Percentiles rank a stretch among this genome's conserved stretches.
Evolutionary conservation across 2,888 invertebrate genomes (phyloP).

Genomic region (Eilema caniola): DNA sequence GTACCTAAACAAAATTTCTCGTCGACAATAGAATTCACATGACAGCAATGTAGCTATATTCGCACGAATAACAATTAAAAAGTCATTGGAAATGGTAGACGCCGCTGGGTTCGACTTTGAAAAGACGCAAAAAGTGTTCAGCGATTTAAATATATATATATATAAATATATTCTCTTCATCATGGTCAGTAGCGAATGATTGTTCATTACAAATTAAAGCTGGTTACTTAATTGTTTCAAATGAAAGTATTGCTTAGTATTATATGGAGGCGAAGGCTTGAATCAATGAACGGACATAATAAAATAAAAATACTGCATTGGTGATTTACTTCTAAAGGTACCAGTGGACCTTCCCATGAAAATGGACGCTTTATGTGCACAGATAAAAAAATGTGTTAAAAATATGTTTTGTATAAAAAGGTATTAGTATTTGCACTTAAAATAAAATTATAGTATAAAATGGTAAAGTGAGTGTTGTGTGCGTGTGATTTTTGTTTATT

Average conservation of each 20-base stretch:
- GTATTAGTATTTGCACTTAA: constrained; percentile 17
- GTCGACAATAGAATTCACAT: no score
- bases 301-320: not conserved
- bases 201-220: not conserved
- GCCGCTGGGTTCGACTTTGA: no score
- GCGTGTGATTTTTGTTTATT: constrained; percentile 53
- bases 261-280: constrained; percentile 31
- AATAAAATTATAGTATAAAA: constrained; percentile 20
- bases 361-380: constrained; percentile 2
- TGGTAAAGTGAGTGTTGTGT: constrained; percentile 46
- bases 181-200: not conserved
- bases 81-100: no score
- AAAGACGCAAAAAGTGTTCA: no score
- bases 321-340: constrained; percentile 1
- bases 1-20: no score
- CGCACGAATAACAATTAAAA: no score
- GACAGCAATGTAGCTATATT: no score
- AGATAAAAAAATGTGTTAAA: not conserved
- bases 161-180: not conserved
- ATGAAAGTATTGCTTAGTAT: constrained; percentile 51
- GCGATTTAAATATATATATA: no score
- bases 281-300: constrained; percentile 27
- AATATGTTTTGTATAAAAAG: constrained; percentile 12
- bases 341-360: no score
- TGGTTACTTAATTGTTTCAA: constrained; percentile 24